A percentile compares a stretch with the other conserved stretches of the same genome.
Evolutionary conservation across 2,888 invertebrate species (phyloP).

Genomic region (Frankliniella fusca): DNA sequence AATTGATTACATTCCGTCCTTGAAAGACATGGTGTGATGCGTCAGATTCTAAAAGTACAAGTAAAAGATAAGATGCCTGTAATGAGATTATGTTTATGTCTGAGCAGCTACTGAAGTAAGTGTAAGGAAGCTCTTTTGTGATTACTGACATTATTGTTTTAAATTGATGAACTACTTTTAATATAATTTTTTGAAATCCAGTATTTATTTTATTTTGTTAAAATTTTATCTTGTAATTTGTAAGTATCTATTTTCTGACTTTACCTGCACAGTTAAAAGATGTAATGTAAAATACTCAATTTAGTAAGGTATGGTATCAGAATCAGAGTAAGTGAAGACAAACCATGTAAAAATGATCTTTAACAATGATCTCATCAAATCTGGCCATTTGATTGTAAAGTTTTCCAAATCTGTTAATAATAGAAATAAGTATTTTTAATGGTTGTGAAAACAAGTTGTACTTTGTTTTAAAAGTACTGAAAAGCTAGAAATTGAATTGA

Average conservation of each 20-base stretch:
- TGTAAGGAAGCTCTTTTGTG: background rate
- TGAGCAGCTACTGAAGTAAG: background rate
- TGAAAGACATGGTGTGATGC: background rate
- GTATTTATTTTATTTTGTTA: constrained; percentile 18
- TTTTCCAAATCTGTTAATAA: background rate
- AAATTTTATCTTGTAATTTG: background rate
- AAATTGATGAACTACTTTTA: background rate
- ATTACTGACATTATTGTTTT: background rate
- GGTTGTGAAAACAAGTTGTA: constrained; percentile 12
- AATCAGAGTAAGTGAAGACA: background rate
- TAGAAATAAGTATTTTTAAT: constrained; percentile 5
- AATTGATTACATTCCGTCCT: constrained; percentile 1
- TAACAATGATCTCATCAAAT: constrained; percentile 10
- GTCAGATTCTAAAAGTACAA: constrained; percentile 9
- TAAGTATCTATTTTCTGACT: background rate
- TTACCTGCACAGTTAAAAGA: background rate
- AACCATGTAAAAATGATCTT: constrained; percentile 14
- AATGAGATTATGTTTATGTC: background rate
- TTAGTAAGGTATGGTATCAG: no score
- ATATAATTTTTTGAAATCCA: background rate
- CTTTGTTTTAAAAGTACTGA: background rate
- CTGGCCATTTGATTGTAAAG: background rate
- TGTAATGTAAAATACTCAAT: no score
- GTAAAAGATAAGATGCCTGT: background rate
- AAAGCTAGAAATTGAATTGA: background rate